Evolutionary conservation across 2,888 invertebrate genomes (phyloP).

Genomic region (Eupithecia inturbata): DNA sequence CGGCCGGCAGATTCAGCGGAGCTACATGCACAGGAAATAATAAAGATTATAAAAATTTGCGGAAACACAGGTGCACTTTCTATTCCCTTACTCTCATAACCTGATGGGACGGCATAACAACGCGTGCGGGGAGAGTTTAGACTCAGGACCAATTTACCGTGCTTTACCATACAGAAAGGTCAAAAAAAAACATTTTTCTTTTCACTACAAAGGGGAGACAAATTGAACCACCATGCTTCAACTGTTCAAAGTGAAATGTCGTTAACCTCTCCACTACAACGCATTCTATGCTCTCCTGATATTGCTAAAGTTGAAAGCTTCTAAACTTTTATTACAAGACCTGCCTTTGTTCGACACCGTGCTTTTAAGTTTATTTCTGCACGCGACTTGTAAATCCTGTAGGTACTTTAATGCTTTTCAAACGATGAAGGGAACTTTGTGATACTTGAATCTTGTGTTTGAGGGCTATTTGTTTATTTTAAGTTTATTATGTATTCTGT

Average conservation of each 20-base stretch:
- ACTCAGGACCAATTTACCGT: no score
- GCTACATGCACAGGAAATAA: no score
- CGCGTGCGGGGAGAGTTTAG: no score
- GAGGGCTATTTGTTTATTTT: neutral
- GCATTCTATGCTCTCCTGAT: conserved; percentile 60
- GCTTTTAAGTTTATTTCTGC: conserved; percentile 27
- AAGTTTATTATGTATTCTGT: no score
- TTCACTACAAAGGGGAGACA: neutral
- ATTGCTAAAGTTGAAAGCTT: conserved; percentile 71
- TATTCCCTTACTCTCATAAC: no score
- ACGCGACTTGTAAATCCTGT: conserved; percentile 60
- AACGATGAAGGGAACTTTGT: conserved; percentile 1
- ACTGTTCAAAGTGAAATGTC: conserved; percentile 7
- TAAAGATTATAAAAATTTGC: no score
- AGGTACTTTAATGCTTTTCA: conserved; percentile 52
- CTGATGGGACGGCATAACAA: no score
- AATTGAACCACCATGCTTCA: neutral
- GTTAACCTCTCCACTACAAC: neutral
- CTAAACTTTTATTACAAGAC: conserved; percentile 69
- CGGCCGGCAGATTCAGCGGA: no score
- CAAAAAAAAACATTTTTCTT: no score
- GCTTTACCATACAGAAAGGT: no score
- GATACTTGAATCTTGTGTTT: neutral
- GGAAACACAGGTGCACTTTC: no score
- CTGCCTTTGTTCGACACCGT: conserved; percentile 64